These are phyloP conservation scores for Cantharis rustica DNA, from an alignment of 2,888 invertebrate genomes.

Conservation along the genomic window DNA sequence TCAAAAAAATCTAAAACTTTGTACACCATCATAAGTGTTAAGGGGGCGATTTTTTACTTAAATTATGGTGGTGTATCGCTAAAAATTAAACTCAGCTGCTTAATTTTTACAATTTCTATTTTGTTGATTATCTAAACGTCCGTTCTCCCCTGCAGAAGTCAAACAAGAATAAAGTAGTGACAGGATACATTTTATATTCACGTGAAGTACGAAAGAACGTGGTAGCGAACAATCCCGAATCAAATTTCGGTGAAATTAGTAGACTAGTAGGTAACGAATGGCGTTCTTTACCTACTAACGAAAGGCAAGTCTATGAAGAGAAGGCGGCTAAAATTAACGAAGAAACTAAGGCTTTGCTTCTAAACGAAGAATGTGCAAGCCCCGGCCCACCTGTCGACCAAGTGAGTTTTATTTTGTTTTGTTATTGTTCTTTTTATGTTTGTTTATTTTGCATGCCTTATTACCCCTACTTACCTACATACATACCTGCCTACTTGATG, in stretches of 20 bases:
- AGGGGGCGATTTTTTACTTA: neutral
- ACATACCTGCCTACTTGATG: neutral
- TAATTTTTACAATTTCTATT: neutral
- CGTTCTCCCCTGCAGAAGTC: slow-evolving; percentile 50
- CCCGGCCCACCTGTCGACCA: slow-evolving; percentile 52
- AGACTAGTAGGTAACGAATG: slow-evolving; percentile 84
- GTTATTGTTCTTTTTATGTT: neutral
- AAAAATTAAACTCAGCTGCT: neutral
- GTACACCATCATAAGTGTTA: neutral
- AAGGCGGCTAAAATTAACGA: slow-evolving; percentile 88
- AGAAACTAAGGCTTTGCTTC: slow-evolving; percentile 73
- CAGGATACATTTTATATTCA: slow-evolving; percentile 97
- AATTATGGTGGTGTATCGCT: neutral
- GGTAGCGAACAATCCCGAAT: slow-evolving; percentile 91
- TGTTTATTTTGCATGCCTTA: neutral
- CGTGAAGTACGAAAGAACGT: slow-evolving; percentile 94
- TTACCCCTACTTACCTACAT: neutral
- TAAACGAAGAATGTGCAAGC: slow-evolving; percentile 59
- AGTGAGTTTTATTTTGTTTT: slow-evolving; percentile 37
- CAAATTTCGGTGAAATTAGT: slow-evolving; percentile 86
- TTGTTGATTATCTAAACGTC: neutral
- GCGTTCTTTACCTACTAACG: slow-evolving; percentile 85
- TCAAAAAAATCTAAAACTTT: neutral
- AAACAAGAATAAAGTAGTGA: slow-evolving; percentile 81
- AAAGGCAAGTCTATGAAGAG: slow-evolving; percentile 95